These are phyloP conservation scores for Gasterosteus nipponicus DNA, from an alignment of 2,113 vertebrate genomes.

Conservation along the genomic window DNA sequence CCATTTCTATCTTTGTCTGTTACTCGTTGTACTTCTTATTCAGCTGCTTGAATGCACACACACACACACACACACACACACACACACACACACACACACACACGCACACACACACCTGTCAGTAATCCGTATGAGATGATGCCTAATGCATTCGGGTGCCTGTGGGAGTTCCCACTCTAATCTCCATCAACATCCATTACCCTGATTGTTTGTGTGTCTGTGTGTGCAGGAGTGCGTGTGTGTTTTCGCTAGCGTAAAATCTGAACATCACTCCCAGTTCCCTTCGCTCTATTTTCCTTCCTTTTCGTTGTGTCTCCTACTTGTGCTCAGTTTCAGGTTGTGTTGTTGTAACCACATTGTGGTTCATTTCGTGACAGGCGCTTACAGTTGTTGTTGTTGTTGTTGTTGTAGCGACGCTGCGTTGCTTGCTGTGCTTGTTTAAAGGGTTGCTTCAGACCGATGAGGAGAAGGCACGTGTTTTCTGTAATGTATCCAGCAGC, in stretches of 20 bases:
- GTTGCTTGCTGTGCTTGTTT: conserved; percentile 26
- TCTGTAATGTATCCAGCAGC: background rate
- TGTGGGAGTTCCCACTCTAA: conserved; percentile 78
- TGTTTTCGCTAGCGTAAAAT: conserved; percentile 23
- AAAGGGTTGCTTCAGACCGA: conserved; percentile 11
- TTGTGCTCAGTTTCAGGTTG: conserved; percentile 43
- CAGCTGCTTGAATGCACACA: conserved; percentile 53
- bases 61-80: conserved; percentile 20
- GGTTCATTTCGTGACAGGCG: conserved; percentile 11
- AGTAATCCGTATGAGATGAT: conserved; percentile 80
- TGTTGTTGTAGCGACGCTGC: conserved; percentile 4
- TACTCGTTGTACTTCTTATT: conserved; percentile 63
- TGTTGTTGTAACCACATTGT: conserved; percentile 1
- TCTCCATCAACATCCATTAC: conserved; percentile 82
- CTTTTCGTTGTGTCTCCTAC: conserved; percentile 30
- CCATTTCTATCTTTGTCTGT: conserved; percentile 56
- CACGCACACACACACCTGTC: conserved; percentile 67
- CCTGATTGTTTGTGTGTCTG: conserved; percentile 73
- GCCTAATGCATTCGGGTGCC: conserved; percentile 76
- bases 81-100: conserved; percentile 38
- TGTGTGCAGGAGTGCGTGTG: conserved; percentile 13
- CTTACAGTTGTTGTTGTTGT: conserved; percentile 5
- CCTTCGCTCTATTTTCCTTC: background rate
- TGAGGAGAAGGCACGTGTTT: background rate
- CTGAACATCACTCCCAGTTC: conserved; percentile 29